Percentiles rank a stretch among this genome's conserved stretches.
These are phyloP conservation scores for Aurelia coerulea DNA, from an alignment of 30 jellyfish, hydroid and myxozoan species.

Conservation along the genomic window DNA sequence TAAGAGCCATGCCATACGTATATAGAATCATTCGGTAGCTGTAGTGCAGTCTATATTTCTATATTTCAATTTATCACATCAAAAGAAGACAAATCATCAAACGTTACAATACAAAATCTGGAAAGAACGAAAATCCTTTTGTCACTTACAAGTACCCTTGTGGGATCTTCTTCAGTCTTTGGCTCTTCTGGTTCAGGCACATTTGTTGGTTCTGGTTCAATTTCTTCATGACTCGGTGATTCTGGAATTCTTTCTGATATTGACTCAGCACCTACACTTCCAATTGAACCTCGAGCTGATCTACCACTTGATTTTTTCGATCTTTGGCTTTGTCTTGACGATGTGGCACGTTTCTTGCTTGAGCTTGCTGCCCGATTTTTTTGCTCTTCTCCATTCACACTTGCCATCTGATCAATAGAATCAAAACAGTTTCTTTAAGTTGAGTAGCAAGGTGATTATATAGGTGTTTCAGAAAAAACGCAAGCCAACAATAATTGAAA, in stretches of 20 bases:
- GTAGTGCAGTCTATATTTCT: no score
- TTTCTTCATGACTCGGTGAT: background rate
- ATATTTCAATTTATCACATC: no score
- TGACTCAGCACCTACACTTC: background rate
- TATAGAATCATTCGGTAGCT: no score
- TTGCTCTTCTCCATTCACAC: background rate
- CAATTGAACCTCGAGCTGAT: background rate
- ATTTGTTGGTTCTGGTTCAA: background rate
- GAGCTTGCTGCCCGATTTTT: background rate
- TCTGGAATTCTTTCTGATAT: background rate
- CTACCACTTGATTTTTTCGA: background rate
- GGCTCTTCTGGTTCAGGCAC: background rate
- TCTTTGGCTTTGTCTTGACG: slow-evolving; percentile 1
- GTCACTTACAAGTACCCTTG: background rate
- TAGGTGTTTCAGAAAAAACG: no score
- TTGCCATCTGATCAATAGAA: background rate
- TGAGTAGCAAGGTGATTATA: no score
- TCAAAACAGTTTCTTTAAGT: no score
- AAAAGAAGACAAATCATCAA: no score
- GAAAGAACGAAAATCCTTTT: background rate
- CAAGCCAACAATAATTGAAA: no score
- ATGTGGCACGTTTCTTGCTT: background rate
- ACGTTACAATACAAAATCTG: background rate
- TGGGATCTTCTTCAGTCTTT: background rate
- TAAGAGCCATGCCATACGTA: no score